Evolutionary conservation across 1,140 invertebrate genomes (phyloP), one percentile per base, ranked within the genome.

Genomic region (Drosophila pandora): DNA sequence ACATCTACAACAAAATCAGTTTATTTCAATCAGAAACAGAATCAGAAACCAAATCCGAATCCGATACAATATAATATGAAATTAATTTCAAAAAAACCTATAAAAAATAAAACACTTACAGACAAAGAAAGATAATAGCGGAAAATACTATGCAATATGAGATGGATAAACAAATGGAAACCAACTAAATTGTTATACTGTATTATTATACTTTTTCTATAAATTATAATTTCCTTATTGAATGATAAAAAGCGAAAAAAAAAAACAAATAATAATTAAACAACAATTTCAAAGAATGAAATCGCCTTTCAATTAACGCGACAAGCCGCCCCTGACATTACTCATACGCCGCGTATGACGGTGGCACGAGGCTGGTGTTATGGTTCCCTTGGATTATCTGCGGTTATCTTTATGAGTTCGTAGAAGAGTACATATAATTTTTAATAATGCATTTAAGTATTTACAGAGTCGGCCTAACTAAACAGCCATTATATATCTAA

Each of bases 161-260:
- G 79, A 60, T 73, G 63, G 57, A 76, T 74, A 48, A 63, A 73
- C 65, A 61, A 72, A 62, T 50, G 52, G 59, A 76, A 79, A 78
- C 60, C 63, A 90, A 91, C 90, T 88, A 88, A 91, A 91, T 91
- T 91, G 90, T 91, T 91, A 91, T 91, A 91, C 90, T 84, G 90
- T 90, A 91, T 90, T 91, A 91, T 91, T 91, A 91, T 91, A 91
- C 90, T 91, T 91, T 91, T 91, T 91, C 90, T 91, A 91, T 91
- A 88, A 90, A 74, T 91, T 91, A 91, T 91, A 79, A 91, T 91
- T 91, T 91, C 83, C 75, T 88, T 88, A 91, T 81, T 87, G 81
- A 90, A 81, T 71, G 87, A 84, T 56, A 83, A 79, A 90, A 79
- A 69, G 65, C 85, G 76, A 82, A 75, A 81, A 64, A 80, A 82